These are phyloP conservation scores for Sporophila hypoxantha DNA, from an alignment of 2,113 vertebrate species.

Conservation along the genomic window DNA sequence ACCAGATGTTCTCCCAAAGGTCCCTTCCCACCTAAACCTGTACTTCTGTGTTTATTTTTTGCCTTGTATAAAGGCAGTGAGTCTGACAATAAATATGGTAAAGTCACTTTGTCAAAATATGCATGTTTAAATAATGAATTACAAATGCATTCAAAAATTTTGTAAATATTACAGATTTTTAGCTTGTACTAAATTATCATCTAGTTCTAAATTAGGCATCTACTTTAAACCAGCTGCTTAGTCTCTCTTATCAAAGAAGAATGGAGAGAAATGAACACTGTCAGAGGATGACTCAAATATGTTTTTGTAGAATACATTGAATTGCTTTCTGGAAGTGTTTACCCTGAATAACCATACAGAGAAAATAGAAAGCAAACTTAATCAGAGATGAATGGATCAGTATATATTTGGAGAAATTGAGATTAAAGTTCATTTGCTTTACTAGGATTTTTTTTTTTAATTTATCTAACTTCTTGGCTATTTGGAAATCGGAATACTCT, in stretches of 20 bases:
- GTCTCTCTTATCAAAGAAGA: neutral
- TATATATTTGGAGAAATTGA: neutral
- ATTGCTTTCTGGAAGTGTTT: neutral
- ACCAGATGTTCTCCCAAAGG: neutral
- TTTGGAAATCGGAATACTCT: neutral
- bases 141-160: neutral
- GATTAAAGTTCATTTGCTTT: neutral
- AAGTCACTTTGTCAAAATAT: neutral
- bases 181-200: neutral
- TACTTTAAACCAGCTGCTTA: neutral
- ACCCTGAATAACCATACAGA: neutral
- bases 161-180: neutral
- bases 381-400: neutral
- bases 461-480: neutral
- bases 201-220: neutral
- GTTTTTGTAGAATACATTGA: neutral
- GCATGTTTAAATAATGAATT: neutral
- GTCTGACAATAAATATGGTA: neutral
- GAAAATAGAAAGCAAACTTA: neutral
- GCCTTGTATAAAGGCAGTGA: neutral
- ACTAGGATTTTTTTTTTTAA: neutral
- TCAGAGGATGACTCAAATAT: neutral
- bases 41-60: neutral
- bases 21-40: neutral
- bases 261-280: neutral